Conservation (phyloP, 35 echinoderm and acorn worm species). For the Apostichopus californicus region DNA sequence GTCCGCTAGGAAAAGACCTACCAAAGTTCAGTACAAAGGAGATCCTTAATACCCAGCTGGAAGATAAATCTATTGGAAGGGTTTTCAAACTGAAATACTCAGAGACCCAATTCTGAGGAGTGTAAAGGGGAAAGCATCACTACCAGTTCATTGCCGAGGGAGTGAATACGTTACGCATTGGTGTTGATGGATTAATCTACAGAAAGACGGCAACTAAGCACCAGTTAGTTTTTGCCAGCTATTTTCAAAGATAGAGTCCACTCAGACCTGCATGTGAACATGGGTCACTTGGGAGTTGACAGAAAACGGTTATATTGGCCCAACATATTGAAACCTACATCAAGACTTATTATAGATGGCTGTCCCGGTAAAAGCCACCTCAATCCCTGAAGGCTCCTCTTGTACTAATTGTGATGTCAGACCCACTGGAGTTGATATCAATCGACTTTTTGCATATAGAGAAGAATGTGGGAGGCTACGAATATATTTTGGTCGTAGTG, state of each 20-base stretch:
- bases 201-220: constrained; percentile 8
- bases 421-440: constrained; percentile 55
- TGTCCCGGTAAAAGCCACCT: constrained; percentile 48
- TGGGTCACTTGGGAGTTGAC: constrained; percentile 70
- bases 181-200: constrained; percentile 58
- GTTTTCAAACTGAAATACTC: no score
- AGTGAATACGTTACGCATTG: constrained; percentile 55
- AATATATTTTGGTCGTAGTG: constrained; percentile 59
- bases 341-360: constrained; percentile 46
- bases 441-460: constrained; percentile 68
- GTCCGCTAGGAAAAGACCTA: neutral
- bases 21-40: neutral
- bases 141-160: no score
- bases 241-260: neutral
- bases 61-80: neutral
- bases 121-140: no score
- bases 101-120: no score
- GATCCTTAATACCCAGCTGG: neutral
- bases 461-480: constrained; percentile 29
- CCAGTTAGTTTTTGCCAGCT: constrained; percentile 60
- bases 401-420: constrained; percentile 38
- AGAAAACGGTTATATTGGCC: constrained; percentile 70
- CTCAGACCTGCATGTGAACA: constrained; percentile 61
- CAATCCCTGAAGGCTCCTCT: constrained; percentile 29
- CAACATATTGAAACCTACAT: constrained; percentile 46